Base-by-base conservation (phyloP, 2,797 vertebrate genomes). In the Lepus oiostolus region DNA sequence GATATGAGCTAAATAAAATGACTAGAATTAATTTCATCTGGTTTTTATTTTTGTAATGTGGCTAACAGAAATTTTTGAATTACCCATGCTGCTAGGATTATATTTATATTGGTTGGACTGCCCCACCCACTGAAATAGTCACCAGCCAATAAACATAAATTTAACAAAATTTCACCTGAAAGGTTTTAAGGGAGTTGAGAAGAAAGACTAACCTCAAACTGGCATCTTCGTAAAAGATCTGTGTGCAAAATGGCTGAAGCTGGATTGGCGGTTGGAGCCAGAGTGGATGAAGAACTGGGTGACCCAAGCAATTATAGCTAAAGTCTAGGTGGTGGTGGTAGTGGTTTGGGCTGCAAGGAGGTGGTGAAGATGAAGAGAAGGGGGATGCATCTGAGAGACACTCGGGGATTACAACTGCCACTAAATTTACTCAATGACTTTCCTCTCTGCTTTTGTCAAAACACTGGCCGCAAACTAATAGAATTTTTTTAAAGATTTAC, bases 1-100 rank as follows among this genome's bases (percentile, higher is more conserved):
- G 26, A 72, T 76, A 88, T 68, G 38, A 13, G 9, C 85, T 77
- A 94, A 96, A 97, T 75, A 88, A 91, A 93, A 72, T 82, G 50
- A 85, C 32, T 90, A 91, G 82, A 88, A 81, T 76, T 72, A 71
- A 42, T 54, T 93, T 74, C 16, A 74, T 82, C 30, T 94, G 50
- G 21, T 77, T 93, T 83, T 83, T 75, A 76, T 26, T 85, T 85
- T 81, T 91, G 77, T 30, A 47, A 77, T n/a, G 30, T 86, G 38
- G 12, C 52, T 74, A 88, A 60, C 79, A 82, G 32, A 80, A 92
- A 92, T 30, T 8, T 77, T 79, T 67, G 35, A 91, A 86, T 88
- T 58, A 84, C 63, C 24, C 47, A 80, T 11, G 2, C 71, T 35
- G 21, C 42, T 67, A 79, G 32, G 24, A 85, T 87, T 87, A 32